Evolutionary conservation across 37 sponge, comb jelly and placozoan species (phyloP), one percentile per base, ranked within the genome.

Genomic region (Spongilla lacustris): DNA sequence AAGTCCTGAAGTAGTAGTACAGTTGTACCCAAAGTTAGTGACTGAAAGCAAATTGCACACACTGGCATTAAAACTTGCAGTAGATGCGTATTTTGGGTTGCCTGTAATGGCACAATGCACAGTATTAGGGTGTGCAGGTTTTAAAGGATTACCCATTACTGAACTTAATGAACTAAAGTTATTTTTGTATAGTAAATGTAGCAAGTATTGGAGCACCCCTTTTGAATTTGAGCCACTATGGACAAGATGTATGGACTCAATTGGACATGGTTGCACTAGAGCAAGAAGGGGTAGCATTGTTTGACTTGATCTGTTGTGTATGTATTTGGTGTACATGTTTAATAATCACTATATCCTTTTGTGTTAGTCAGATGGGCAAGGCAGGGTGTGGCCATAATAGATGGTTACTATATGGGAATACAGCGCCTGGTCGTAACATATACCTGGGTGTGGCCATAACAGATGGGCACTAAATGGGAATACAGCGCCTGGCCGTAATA

Each of bases 61-160:
- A 58, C 58, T 58, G 58, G 58, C 58, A 58, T 58, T 58, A 58
- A 58, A 58, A 58, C 58, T 58, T 58, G 58, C 58, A 58, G 58
- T 58, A 19, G 58, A 58, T 19, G 14, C 58, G 58, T 58, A 58
- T 58, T 58, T 41, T 58, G 58, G 58, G 58, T 58, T 58, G 58
- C 58, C 58, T 58, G 58, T 58, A 58, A 58, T 58, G 58, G 58
- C 58, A 58, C 58, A 58, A 58, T 58, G 58, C 58, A 58, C 58
- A 58, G 58, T 17, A 58, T 58, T 58, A 58, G 58, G 21, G 58
- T 58, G 58, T 17, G 21, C 58, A 58, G 58, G 58, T 58, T 58
- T 58, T 58, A 58, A 58, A 58, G 58, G 21, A 10, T 58, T 58
- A 41, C 41, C 41, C 41, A 41, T 41, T 41, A 41, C 41, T 41